Evolutionary conservation across 2,113 vertebrate genomes (phyloP).

Genomic region (Melozone crissalis): DNA sequence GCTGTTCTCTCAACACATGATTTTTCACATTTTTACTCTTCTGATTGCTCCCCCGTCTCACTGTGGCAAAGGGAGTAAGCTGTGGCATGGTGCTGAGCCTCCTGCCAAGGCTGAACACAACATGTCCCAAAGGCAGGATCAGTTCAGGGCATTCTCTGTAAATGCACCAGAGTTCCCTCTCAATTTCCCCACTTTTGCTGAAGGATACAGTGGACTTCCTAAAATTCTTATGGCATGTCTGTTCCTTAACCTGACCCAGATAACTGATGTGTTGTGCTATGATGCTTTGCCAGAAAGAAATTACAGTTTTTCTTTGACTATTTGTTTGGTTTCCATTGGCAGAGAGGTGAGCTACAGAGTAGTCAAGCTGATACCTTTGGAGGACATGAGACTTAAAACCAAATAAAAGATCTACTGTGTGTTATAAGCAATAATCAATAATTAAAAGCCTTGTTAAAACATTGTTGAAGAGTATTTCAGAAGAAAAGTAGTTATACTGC

Average conservation of each 20-base stretch:
- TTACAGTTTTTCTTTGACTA: not conserved
- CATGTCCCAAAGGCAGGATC: not conserved
- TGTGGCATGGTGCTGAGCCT: not conserved
- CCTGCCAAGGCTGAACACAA: not conserved
- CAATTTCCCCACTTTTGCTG: not conserved
- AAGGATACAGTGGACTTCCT: not conserved
- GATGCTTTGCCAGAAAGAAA: not conserved
- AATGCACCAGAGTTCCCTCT: not conserved
- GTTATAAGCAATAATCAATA: slow-evolving; percentile 83
- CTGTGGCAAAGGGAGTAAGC: not conserved
- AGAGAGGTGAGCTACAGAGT: not conserved
- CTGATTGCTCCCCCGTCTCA: not conserved
- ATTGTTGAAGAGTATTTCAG: slow-evolving; percentile 79
- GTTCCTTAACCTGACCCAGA: not conserved
- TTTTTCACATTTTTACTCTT: not conserved
- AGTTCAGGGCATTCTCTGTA: not conserved
- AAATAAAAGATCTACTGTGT: slow-evolving; percentile 73
- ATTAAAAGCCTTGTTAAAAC: slow-evolving; percentile 83
- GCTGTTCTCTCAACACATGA: no score
- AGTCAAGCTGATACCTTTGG: slow-evolving; percentile 15
- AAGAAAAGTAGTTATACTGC: slow-evolving; percentile 87
- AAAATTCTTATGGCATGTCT: not conserved
- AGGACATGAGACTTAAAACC: slow-evolving; percentile 73
- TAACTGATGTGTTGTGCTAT: not conserved
- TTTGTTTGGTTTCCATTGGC: not conserved